Evolutionary conservation across 2,888 invertebrate species (phyloP).

Genomic region (Lordiphosa andalusiaca): DNA sequence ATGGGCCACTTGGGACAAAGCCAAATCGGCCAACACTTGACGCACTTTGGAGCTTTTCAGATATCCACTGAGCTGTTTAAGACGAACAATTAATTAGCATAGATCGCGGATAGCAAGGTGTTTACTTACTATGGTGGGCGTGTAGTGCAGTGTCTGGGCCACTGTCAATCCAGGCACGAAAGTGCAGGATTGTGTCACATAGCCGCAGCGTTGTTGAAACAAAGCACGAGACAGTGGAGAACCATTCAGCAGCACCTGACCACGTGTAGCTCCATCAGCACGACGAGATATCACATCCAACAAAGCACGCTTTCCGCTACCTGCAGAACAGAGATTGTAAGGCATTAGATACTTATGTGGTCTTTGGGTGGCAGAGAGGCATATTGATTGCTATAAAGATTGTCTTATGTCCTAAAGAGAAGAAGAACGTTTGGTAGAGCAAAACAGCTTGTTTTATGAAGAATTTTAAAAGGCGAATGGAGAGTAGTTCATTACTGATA

Average conservation of each 20-base stretch:
- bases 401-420: too few species aligned
- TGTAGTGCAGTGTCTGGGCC: slow-evolving; percentile 90
- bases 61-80: slow-evolving; percentile 85
- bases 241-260: slow-evolving; percentile 94
- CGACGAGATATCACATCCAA: slow-evolving; percentile 94
- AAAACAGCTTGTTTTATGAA: too few species aligned
- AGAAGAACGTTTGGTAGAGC: too few species aligned
- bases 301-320: slow-evolving; percentile 96
- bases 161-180: slow-evolving; percentile 93
- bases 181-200: slow-evolving; percentile 92
- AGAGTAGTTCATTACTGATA: too few species aligned
- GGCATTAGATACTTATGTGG: background rate
- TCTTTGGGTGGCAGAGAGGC: background rate
- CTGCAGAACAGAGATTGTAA: slow-evolving; percentile 79
- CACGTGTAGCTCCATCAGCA: slow-evolving; percentile 90
- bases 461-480: too few species aligned
- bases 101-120: too few species aligned
- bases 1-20: slow-evolving; percentile 93
- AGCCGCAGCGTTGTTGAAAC: slow-evolving; percentile 92
- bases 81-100: background rate
- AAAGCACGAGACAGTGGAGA: slow-evolving; percentile 89
- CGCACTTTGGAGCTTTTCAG: slow-evolving; percentile 92
- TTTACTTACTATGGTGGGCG: slow-evolving; percentile 86
- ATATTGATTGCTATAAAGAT: too few species aligned
- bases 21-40: slow-evolving; percentile 95